Evolutionary conservation across 1,140 invertebrate species (phyloP).

Genomic region (Papilio xuthus): DNA sequence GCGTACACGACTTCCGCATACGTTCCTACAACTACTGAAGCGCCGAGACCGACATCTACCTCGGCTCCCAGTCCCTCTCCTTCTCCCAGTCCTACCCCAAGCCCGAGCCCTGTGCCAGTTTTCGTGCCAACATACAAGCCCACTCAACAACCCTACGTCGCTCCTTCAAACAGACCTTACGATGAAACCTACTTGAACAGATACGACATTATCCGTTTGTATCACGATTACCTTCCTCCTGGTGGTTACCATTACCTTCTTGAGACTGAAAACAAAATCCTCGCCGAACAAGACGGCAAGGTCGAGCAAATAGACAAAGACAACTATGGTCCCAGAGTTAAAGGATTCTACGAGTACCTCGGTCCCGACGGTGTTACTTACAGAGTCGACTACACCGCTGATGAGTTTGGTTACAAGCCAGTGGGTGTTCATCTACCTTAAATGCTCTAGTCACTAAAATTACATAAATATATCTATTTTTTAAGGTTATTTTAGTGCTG

Average conservation of each 20-base stretch:
- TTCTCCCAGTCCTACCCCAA: conserved; percentile 15
- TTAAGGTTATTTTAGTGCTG: conserved; percentile 29
- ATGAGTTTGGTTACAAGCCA: conserved; percentile 24
- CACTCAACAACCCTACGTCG: neutral
- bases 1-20: conserved; percentile 23
- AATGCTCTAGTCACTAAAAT: conserved; percentile 30
- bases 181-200: conserved; percentile 16
- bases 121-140: conserved; percentile 51
- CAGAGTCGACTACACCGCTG: conserved; percentile 34
- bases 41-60: neutral
- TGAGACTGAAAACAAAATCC: conserved; percentile 36
- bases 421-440: conserved; percentile 32
- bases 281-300: conserved; percentile 29
- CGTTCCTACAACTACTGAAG: conserved; percentile 10
- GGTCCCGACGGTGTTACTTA: conserved; percentile 32
- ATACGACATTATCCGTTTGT: conserved; percentile 32
- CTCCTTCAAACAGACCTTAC: neutral
- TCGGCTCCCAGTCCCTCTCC: conserved; percentile 1
- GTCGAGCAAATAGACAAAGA: conserved; percentile 28
- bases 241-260: conserved; percentile 34
- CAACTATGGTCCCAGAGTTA: conserved; percentile 7
- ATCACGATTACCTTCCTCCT: conserved; percentile 31
- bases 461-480: conserved; percentile 11
- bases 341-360: conserved; percentile 33
- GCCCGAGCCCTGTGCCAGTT: conserved; percentile 43